phyloP scores from a whole-genome alignment of 1,140 invertebrate species.

The Aphidius ervi region DNA sequence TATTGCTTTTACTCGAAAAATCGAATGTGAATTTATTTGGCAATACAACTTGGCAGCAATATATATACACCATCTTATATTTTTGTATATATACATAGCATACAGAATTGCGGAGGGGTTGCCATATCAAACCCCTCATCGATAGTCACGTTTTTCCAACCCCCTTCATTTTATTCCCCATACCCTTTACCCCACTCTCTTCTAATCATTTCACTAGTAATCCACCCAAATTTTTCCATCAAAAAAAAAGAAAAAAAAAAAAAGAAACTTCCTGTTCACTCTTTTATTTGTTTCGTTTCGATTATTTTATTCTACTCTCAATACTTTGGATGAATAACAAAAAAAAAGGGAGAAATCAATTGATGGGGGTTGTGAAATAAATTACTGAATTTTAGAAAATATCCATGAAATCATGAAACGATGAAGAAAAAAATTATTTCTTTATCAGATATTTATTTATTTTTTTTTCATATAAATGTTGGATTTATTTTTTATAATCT shows the following conservation, averaged over 20 bases:
- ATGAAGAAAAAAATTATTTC: too few species aligned
- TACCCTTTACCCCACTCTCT: background rate
- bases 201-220: too few species aligned
- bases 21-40: too few species aligned
- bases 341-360: too few species aligned
- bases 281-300: slow-evolving; percentile 20
- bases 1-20: background rate
- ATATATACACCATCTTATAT: slow-evolving; percentile 6
- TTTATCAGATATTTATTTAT: too few species aligned
- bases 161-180: slow-evolving; percentile 21
- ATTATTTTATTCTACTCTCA: background rate
- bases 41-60: background rate
- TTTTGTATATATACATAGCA: slow-evolving; percentile 12
- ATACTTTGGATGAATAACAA: too few species aligned
- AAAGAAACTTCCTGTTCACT: slow-evolving; percentile 21
- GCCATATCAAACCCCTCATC: slow-evolving; percentile 23
- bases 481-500: too few species aligned
- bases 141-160: slow-evolving; percentile 19
- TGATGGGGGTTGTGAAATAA: too few species aligned
- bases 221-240: background rate
- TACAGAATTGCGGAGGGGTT: slow-evolving; percentile 30
- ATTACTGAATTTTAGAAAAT: too few species aligned
- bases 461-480: too few species aligned
- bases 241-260: background rate
- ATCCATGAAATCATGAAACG: too few species aligned